Conservation (phyloP, 2,797 vertebrate genomes). For the Apogon talboti region DNA sequence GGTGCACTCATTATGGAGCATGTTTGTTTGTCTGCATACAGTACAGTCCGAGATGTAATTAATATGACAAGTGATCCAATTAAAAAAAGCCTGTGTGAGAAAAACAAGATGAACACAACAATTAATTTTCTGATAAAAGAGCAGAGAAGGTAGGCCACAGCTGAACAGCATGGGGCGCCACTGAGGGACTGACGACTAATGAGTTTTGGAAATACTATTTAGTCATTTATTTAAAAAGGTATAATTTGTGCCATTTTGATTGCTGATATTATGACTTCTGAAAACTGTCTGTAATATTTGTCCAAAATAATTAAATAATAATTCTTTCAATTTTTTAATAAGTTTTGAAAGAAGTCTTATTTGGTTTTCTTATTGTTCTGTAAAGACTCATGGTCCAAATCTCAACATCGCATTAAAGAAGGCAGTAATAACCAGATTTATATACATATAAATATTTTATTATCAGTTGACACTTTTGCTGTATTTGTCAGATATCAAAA, state of each 20-base stretch:
- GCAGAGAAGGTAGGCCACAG: not conserved
- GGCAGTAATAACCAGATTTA: not conserved
- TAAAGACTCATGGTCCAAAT: no score
- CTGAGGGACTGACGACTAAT: not conserved
- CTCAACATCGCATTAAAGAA: not conserved
- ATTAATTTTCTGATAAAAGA: not conserved
- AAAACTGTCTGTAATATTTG: not conserved
- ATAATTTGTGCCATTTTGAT: constrained; percentile 15
- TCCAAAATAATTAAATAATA: not conserved
- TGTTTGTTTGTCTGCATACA: constrained; percentile 55
- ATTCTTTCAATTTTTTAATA: no score
- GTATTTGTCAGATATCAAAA: not conserved
- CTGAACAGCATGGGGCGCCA: not conserved
- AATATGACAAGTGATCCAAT: constrained; percentile 60
- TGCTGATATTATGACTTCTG: not conserved
- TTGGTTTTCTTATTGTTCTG: no score
- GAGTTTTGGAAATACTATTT: no score
- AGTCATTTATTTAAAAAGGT: constrained; percentile 2
- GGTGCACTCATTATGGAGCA: constrained; percentile 36
- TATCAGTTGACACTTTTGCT: not conserved
- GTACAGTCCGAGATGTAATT: constrained; percentile 50
- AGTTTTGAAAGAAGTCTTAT: no score
- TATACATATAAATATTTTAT: constrained; percentile 2
- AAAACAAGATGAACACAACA: constrained; percentile 1
- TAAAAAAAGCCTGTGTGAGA: constrained; percentile 29